A percentile compares a stretch with the other conserved stretches of the same genome.
Evolutionary conservation across 2,888 invertebrate genomes (phyloP).

Genomic region (Chelonus formosanus): DNA sequence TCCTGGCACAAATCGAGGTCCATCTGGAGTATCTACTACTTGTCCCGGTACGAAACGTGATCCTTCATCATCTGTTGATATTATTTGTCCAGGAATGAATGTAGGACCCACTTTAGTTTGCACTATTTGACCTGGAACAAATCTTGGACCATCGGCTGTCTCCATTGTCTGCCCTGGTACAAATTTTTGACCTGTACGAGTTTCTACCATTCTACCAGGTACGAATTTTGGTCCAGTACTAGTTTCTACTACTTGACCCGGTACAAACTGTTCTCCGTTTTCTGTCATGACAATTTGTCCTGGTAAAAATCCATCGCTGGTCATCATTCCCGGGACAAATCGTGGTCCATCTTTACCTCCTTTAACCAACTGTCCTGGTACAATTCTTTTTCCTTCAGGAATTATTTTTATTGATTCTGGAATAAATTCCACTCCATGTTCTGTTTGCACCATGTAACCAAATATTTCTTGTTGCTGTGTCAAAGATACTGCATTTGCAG

Average conservation of each 20-base stretch:
- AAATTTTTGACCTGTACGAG: slow-evolving; percentile 73
- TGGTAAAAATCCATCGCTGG: slow-evolving; percentile 74
- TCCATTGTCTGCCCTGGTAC: slow-evolving; percentile 78
- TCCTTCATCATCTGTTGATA: slow-evolving; percentile 69
- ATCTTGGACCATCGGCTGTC: slow-evolving; percentile 76
- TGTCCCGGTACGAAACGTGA: slow-evolving; percentile 71
- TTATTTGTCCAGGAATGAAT: slow-evolving; percentile 82
- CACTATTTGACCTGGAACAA: slow-evolving; percentile 82
- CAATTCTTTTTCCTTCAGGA: slow-evolving; percentile 70
- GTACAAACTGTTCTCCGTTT: slow-evolving; percentile 76
- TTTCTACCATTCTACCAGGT: slow-evolving; percentile 80
- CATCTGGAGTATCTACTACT: slow-evolving; percentile 77
- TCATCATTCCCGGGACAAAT: slow-evolving; percentile 76
- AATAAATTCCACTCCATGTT: slow-evolving; percentile 74
- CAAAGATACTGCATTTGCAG: slow-evolving; percentile 67
- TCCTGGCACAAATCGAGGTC: slow-evolving; percentile 72
- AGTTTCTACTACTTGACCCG: slow-evolving; percentile 78
- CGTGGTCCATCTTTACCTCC: slow-evolving; percentile 71
- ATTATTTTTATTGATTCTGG: slow-evolving; percentile 67
- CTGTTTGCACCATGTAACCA: slow-evolving; percentile 75
- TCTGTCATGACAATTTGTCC: slow-evolving; percentile 77
- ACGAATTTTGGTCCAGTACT: slow-evolving; percentile 77
- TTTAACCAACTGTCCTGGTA: slow-evolving; percentile 73
- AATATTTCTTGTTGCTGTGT: slow-evolving; percentile 66
- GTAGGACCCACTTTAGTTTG: slow-evolving; percentile 79